These are phyloP conservation scores for Bombus confusus DNA, from an alignment of 1,140 invertebrate species.

Conservation along the genomic window DNA sequence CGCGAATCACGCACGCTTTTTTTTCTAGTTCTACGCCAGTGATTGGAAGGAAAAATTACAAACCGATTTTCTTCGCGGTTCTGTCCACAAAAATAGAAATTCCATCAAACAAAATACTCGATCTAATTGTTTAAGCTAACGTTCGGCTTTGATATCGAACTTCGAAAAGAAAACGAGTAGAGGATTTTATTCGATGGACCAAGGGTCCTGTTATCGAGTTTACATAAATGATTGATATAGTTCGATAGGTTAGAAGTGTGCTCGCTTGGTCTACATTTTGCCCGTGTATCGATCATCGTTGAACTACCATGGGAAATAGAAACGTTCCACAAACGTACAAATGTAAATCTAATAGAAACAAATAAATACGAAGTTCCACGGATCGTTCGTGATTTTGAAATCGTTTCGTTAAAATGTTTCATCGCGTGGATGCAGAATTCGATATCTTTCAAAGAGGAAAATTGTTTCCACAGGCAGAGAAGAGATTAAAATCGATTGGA, in stretches of 20 bases:
- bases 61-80: not conserved
- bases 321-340: not conserved
- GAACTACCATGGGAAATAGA: not conserved
- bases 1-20: not conserved
- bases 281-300: slow-evolving; percentile 31
- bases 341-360: slow-evolving; percentile 16
- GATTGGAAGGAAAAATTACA: too few species aligned
- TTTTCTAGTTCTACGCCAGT: not conserved
- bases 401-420: not conserved
- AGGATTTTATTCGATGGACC: slow-evolving; percentile 3
- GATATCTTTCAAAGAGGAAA: not conserved
- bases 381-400: not conserved
- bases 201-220: slow-evolving; percentile 23
- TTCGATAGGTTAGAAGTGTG: slow-evolving; percentile 19
- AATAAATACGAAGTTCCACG: not conserved
- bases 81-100: not conserved
- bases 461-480: not conserved
- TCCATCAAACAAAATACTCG: not conserved
- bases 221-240: slow-evolving; percentile 36
- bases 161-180: not conserved
- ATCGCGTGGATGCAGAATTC: not conserved
- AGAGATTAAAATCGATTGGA: not conserved
- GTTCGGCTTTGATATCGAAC: not conserved
- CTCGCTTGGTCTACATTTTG: slow-evolving; percentile 29
- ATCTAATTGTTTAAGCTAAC: not conserved